Evolutionary conservation across 2,113 vertebrate species (phyloP).

Genomic region (Lasiurus borealis): DNA sequence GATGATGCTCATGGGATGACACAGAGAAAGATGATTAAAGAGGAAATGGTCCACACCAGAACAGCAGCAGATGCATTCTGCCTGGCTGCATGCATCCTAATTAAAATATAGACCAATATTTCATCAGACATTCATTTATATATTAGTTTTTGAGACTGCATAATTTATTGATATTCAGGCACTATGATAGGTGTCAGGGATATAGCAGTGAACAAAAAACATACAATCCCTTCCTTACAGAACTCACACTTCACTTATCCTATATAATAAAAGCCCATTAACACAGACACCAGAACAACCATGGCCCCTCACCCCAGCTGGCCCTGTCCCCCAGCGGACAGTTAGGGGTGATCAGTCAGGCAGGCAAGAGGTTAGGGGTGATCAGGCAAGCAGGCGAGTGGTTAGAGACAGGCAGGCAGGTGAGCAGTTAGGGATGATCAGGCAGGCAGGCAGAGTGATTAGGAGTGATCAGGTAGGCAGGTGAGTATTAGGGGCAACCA

Average conservation of each 20-base stretch:
- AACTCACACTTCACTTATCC: background rate
- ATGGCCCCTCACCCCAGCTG: too few relatives aligned
- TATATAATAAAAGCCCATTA: too few relatives aligned
- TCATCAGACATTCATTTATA: background rate
- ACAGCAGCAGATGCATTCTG: background rate
- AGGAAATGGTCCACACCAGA: background rate
- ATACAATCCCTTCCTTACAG: background rate
- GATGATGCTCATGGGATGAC: background rate
- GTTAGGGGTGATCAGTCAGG: too few relatives aligned
- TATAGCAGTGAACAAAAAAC: background rate
- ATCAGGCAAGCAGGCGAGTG: too few relatives aligned
- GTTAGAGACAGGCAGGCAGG: too few relatives aligned
- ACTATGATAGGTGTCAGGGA: background rate
- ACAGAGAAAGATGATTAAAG: background rate
- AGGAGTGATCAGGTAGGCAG: too few relatives aligned
- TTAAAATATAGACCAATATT: background rate
- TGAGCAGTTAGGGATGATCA: too few relatives aligned
- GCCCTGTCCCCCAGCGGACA: too few relatives aligned
- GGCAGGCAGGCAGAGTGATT: too few relatives aligned
- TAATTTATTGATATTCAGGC: background rate
- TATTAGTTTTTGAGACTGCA: background rate
- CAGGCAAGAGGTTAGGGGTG: too few relatives aligned
- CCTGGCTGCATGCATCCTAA: background rate
- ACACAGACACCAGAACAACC: too few relatives aligned
- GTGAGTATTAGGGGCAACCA: too few relatives aligned